Percentiles rank a stretch among this genome's conserved stretches.
Conservation (phyloP, 2,113 vertebrate species). For the Psilopogon haemacephalus region DNA sequence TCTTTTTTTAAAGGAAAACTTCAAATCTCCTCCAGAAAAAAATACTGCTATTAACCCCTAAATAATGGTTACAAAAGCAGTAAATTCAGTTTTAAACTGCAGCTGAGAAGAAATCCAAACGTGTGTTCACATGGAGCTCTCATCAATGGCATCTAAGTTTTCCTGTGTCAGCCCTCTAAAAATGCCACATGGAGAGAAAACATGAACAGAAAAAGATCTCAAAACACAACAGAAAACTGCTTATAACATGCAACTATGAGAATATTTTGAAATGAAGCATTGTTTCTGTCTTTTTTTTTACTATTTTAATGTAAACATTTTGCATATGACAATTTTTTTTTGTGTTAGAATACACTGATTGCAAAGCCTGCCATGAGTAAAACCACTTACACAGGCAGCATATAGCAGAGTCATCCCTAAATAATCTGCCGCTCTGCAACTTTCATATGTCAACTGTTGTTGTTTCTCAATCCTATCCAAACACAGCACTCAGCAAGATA, state of each 20-base stretch:
- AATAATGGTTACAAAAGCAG: neutral
- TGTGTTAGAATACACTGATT: neutral
- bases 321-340: neutral
- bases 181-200: neutral
- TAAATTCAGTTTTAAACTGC: neutral
- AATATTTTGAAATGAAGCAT: neutral
- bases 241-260: neutral
- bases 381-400: neutral
- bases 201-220: neutral
- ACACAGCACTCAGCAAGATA: neutral
- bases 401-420: neutral
- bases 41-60: neutral
- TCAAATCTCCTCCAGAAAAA: neutral
- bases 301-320: neutral
- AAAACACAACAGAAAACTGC: neutral
- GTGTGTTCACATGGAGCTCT: neutral
- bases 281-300: neutral
- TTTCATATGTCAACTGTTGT: neutral
- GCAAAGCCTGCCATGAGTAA: accelerated
- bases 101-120: neutral
- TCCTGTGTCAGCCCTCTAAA: neutral
- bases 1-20: no score
- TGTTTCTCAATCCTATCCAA: neutral
- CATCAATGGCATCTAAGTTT: neutral
- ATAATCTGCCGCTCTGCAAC: neutral